These are phyloP conservation scores for Romanogobio albipinnatus DNA, from an alignment of 2,113 vertebrate genomes.

Conservation along the genomic window DNA sequence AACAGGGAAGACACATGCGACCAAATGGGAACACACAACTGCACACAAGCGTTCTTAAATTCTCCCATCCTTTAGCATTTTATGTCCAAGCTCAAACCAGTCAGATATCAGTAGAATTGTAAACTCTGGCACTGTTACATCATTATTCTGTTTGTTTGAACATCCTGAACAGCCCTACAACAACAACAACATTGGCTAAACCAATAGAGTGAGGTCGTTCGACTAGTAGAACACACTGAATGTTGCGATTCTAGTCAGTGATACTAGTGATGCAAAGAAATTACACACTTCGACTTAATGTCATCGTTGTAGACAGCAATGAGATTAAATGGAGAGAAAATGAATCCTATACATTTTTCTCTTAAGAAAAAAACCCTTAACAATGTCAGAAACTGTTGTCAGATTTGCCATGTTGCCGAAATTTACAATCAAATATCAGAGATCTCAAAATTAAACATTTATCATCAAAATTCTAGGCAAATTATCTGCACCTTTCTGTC, in stretches of 20 bases:
- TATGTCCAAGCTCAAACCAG: constrained; percentile 70
- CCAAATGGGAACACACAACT: not conserved
- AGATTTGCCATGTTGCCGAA: not conserved
- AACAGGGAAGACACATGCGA: not conserved
- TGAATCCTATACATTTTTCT: not conserved
- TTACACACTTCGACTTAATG: too few relatives aligned
- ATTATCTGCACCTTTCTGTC: not conserved
- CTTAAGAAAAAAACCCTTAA: not conserved
- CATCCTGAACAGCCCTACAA: not conserved
- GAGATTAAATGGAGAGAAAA: not conserved
- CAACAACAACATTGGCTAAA: too few relatives aligned
- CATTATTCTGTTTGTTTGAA: not conserved
- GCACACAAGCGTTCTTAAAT: not conserved
- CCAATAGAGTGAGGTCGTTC: too few relatives aligned
- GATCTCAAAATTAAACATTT: not conserved
- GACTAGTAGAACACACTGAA: too few relatives aligned
- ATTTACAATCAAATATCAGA: not conserved
- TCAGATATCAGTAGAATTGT: constrained; percentile 76
- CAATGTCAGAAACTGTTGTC: not conserved
- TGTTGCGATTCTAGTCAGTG: too few relatives aligned
- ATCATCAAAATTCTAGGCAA: not conserved
- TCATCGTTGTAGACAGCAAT: too few relatives aligned
- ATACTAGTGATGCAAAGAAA: too few relatives aligned
- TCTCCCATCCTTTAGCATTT: not conserved
- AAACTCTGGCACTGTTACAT: not conserved